A percentile compares a stretch with the other conserved stretches of the same genome.
These are phyloP conservation scores for Erebia ligea DNA, from an alignment of 2,888 invertebrate genomes.

Conservation along the genomic window DNA sequence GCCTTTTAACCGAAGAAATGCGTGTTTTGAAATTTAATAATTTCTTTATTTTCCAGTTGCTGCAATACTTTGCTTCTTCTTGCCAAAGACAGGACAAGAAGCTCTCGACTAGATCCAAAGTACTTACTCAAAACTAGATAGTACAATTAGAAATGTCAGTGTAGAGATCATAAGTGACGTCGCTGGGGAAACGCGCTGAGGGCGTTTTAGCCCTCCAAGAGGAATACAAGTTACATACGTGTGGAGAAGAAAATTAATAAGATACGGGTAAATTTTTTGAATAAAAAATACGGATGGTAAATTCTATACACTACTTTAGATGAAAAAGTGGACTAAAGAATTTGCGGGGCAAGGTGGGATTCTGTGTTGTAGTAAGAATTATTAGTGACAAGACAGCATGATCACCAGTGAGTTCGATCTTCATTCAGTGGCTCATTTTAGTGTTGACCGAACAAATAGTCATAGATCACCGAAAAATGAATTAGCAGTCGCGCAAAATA, in stretches of 20 bases:
- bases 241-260: background rate
- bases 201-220: conserved; percentile 4
- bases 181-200: conserved; percentile 3
- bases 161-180: conserved; percentile 50
- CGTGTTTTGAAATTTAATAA: conserved; percentile 14
- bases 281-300: background rate
- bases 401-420: background rate
- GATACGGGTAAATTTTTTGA: background rate
- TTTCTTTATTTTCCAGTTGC: conserved; percentile 82
- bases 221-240: background rate
- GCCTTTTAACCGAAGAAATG: background rate
- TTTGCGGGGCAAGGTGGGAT: conserved; percentile 2
- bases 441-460: background rate
- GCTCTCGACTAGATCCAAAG: conserved; percentile 84
- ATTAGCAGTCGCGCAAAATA: background rate
- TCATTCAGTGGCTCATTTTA: background rate
- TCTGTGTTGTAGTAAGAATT: no score
- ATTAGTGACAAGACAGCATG: no score
- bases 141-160: conserved; percentile 53
- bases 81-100: conserved; percentile 90
- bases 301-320: conserved; percentile 23
- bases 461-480: background rate
- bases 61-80: conserved; percentile 88
- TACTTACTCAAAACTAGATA: conserved; percentile 57
- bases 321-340: conserved; percentile 21